Evolutionary conservation across 2,888 invertebrate genomes (phyloP), one percentile per base, ranked within the genome.

Genomic region (Clanis bilineata): DNA sequence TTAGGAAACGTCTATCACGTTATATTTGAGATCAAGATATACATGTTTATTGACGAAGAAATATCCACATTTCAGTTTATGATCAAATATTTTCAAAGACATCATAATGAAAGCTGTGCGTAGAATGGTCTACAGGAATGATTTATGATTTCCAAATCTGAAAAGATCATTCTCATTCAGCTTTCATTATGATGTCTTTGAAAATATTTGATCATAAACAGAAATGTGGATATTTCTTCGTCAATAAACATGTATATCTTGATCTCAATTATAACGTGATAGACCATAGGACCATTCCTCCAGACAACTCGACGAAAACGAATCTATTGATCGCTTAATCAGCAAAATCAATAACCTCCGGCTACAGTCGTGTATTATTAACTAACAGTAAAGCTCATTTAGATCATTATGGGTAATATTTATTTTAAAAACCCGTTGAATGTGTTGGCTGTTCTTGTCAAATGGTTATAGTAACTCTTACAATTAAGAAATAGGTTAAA

Each of bases 1-100:
- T 88, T 82, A 81, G 83, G 83, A 80, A 80, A 82, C 55, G 38
- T 62, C 60, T 59, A 22, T 51, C 22, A 51, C 2, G 18, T 18
- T n/a, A 44, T 58, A 15, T 28, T 47, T 44, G 32, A 41, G 57
- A 41, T 36, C 10, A 15, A 44, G 22, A 51, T 25, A 58, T 39
- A 39, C 28, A 32, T 10, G 18, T 51, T 32, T 32, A 28, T 32
- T 18, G 10, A 51, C 28, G 7, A 12, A 10, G 18, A 10, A 32
- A 51, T 18, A 32, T 51, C 10, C 18, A 32, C 10, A 32, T 51
- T 51, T 51, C 18, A 44, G 44, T 23, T 44, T 44, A 12, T 10
- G 23, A 23, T 23, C 32, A 51, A 51, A 18, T 18, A 51, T 51
- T 51, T 51, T 51, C 32, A 51, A 51, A 18, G 51, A 51, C 28